Evolutionary conservation across 1,140 invertebrate genomes (phyloP), one percentile per base, ranked within the genome.

Genomic region (Parasteatoda tepidariorum): DNA sequence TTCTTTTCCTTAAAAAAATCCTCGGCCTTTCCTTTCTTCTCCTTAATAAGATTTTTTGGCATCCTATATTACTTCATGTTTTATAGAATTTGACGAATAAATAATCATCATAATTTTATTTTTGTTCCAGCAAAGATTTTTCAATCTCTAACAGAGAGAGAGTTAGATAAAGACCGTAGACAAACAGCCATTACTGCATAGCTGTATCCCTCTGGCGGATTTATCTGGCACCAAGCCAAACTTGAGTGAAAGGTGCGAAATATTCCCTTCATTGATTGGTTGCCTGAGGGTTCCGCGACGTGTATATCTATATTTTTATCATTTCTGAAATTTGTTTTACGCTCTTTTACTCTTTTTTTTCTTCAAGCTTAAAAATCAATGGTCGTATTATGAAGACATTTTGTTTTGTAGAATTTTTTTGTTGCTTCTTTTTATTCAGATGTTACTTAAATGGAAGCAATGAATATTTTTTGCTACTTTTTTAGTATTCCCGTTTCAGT

Each of bases 201-300:
- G 78, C 48, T 71, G 67, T 61, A 33, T 68, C 67, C 64, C 66
- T 48, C 78, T 81, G 15, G 67, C 78, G 78, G 66, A 81, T 61
- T 70, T 61, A 61, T 61, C 61, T 81, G 78, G 78, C 78, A 70
- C 66, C 30, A 70, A 28, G 78, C 78, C 78, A 81, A 81, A 81
- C 67, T 33, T 76, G 67, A 81, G 28, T 70, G 34, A 70, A 81
- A 81, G 78, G 78, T 81, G 78, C 78, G 67, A 71, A 70, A 70
- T 61, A 81, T 81, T 31, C 78, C 70, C 31, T 38, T 81, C 67
- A 81, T 81, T 81, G 78, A 81, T 81, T 71, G 66, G 64, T 54
- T 61, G 66, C 54, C 33, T 30, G 67, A 81, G 41, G 64, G 64
- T n/a, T 24, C 41, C 41, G 33, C n/a, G 41, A 66, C 54, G 31